Conservation (phyloP, 2,797 vertebrate genomes). For the Holocentrus rufus region DNA sequence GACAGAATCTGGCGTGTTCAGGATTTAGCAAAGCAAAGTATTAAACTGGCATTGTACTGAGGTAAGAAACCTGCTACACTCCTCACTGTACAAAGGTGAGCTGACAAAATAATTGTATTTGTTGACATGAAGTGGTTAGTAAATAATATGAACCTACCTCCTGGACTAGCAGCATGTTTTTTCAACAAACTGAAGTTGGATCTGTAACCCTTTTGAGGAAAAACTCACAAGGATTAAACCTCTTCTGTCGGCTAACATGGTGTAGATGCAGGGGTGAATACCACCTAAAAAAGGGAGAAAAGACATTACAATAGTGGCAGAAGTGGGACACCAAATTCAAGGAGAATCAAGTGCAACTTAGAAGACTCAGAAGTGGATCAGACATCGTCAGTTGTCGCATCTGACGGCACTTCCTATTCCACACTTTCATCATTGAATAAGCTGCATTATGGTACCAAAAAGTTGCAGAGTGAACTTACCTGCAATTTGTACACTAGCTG, state of each 20-base stretch:
- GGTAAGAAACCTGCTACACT: too few relatives aligned
- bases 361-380: slow-evolving; percentile 34
- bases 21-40: too few relatives aligned
- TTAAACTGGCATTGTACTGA: too few relatives aligned
- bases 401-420: slow-evolving; percentile 59
- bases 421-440: slow-evolving; percentile 53
- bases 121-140: too few relatives aligned
- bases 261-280: accelerated
- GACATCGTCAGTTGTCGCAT: slow-evolving; percentile 70
- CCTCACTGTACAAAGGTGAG: too few relatives aligned
- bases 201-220: background rate
- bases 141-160: background rate
- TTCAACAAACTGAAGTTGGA: background rate
- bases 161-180: background rate
- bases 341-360: too few relatives aligned
- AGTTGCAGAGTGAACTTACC: slow-evolving; percentile 11
- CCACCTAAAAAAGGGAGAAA: background rate
- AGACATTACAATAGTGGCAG: background rate
- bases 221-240: too few relatives aligned
- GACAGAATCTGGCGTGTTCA: too few relatives aligned
- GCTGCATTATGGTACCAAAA: accelerated
- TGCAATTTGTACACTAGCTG: too few relatives aligned
- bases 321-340: background rate
- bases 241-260: background rate
- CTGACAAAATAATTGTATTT: too few relatives aligned